Evolutionary conservation across 2,797 vertebrate species (phyloP).

Genomic region (Tragopan temminckii): DNA sequence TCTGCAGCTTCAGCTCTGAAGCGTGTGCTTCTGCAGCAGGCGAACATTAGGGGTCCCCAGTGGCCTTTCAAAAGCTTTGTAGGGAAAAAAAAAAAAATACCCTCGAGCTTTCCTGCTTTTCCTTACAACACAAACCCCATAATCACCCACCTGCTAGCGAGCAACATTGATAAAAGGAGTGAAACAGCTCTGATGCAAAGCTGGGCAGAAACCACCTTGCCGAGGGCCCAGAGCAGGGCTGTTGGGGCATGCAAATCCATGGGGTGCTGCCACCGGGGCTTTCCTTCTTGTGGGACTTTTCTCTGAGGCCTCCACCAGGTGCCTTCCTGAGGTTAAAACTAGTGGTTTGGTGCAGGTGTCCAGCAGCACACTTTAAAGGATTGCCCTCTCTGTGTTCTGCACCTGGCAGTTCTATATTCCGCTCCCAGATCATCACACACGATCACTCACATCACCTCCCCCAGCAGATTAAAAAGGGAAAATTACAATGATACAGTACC

Average conservation of each 20-base stretch:
- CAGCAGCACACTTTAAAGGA: not conserved
- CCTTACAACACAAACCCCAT: not conserved
- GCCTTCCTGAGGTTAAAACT: not conserved
- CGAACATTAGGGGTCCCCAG: conserved; percentile 80
- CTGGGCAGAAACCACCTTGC: not conserved
- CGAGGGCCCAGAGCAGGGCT: not conserved
- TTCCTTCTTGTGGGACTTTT: not conserved
- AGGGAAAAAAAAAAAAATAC: not conserved
- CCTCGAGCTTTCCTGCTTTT: not conserved
- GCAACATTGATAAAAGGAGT: conserved; percentile 1
- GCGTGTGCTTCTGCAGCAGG: not conserved
- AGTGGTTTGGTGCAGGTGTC: not conserved
- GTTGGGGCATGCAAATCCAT: too few relatives aligned
- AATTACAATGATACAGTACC: not conserved
- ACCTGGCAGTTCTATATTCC: not conserved
- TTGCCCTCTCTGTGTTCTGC: not conserved
- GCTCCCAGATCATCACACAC: accelerated
- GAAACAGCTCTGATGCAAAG: conserved; percentile 36
- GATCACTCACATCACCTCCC: accelerated
- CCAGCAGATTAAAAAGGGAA: not conserved
- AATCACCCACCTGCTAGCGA: not conserved
- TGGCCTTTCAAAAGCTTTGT: conserved; percentile 44
- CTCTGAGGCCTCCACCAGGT: not conserved
- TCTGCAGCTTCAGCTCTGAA: not conserved
- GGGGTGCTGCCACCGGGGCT: too few relatives aligned